Evolutionary conservation across 1,140 invertebrate species (phyloP), one percentile per base, ranked within the genome.

Genomic region (Lepidurus arcticus): DNA sequence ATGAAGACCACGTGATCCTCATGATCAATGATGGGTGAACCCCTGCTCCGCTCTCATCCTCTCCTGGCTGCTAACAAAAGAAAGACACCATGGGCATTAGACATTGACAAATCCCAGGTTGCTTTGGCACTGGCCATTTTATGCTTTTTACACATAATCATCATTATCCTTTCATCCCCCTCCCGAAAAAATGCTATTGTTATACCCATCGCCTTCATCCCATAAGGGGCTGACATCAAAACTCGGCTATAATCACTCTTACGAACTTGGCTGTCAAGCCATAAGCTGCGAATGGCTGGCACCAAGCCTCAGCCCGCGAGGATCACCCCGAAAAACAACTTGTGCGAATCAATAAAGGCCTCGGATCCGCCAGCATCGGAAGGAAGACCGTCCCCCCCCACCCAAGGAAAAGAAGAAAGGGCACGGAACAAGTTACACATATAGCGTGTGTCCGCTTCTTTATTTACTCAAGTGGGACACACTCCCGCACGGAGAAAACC

Each of bases 11-110:
- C 53, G 53, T 65, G 53, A 65, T 65, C 53, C 53, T 65, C 53
- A 65, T 65, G 53, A 65, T 65, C 53, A 65, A 65, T 65, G 53
- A 65, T 65, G 53, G 34, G 53, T 21, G 53, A 65, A 21, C 53
- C 53, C 53, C 53, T 65, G 53, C 53, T 65, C 53, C n/a, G 53
- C 53, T 65, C n/a, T 65, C 53, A 65, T 65, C 53, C n/a, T 65
- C 53, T 65, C 53, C 21, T 65, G 0, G 16, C 53, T 7, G 16
- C 5, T 65, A 65, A 65, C 53, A 65, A 65, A 65, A 65, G 53
- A 65, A 21, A 13, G 16, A 65, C 53, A 21, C 53, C 53, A 65
- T 65, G 53, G 53, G 53, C 53, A 65, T n/a, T 21, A 3, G 53
- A 65, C 53, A 65, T 1, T 65, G 53, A 65, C 53, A 65, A 65